A percentile compares a stretch with the other conserved stretches of the same genome.
Conservation (phyloP, 2,888 invertebrate genomes). For the Stenchaetothrips biformis region DNA sequence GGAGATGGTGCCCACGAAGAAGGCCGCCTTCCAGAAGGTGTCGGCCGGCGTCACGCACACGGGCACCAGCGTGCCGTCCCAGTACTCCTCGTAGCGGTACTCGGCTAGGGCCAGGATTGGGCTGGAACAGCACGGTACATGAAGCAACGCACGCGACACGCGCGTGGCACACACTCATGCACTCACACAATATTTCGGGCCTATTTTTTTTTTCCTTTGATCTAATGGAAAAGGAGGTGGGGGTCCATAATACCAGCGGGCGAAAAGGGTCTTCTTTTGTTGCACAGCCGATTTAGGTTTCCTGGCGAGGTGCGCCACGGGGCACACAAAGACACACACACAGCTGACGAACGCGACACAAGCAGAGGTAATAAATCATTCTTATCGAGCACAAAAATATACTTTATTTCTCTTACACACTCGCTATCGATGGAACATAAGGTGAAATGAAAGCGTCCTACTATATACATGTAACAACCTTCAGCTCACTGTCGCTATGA, state of each 20-base stretch:
- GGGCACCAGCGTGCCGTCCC: slow-evolving; percentile 65
- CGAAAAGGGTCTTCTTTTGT: no score
- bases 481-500: no score
- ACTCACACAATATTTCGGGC: no score
- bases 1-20: slow-evolving; percentile 73
- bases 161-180: neutral
- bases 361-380: neutral
- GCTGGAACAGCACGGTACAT: slow-evolving; percentile 50
- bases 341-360: no score
- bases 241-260: no score
- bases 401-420: neutral
- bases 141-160: neutral
- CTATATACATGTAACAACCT: no score
- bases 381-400: slow-evolving; percentile 7
- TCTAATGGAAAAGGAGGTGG: no score
- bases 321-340: no score
- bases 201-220: no score
- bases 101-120: slow-evolving; percentile 79
- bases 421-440: neutral
- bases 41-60: slow-evolving; percentile 78
- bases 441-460: neutral
- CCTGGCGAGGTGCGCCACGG: no score
- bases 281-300: no score
- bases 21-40: slow-evolving; percentile 70
- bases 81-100: slow-evolving; percentile 65